Percentiles rank a stretch among this genome's conserved stretches.
Evolutionary conservation across 1,140 invertebrate genomes (phyloP).

Genomic region (Papilio polyxenes): DNA sequence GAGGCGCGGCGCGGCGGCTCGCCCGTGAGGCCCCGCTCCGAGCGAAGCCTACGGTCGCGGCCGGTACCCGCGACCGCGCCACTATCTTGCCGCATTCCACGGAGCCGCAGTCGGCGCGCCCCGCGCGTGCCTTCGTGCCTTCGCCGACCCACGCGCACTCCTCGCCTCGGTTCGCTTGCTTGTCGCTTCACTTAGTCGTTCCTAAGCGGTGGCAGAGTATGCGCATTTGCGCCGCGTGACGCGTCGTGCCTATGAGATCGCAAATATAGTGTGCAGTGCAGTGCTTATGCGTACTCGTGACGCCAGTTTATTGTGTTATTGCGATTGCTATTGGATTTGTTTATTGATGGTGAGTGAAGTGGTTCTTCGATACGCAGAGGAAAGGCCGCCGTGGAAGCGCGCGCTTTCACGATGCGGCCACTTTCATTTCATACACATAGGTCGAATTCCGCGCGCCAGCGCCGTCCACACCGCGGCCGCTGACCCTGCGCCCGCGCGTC

Average conservation of each 20-base stretch:
- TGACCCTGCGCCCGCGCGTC: constrained; percentile 76
- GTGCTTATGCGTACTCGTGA: constrained; percentile 76
- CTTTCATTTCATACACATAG: constrained; percentile 80
- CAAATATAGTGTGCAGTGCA: constrained; percentile 68
- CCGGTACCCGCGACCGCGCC: constrained; percentile 62
- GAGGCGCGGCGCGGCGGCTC: constrained; percentile 42
- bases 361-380: constrained; percentile 50
- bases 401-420: constrained; percentile 79
- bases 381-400: constrained; percentile 64
- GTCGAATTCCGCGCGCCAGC: constrained; percentile 76
- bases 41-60: constrained; percentile 56
- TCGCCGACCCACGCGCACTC: constrained; percentile 75
- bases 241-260: constrained; percentile 56
- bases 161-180: constrained; percentile 56
- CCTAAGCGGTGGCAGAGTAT: constrained; percentile 63
- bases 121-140: constrained; percentile 77
- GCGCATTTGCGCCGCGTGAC: constrained; percentile 54
- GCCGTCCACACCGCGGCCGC: constrained; percentile 73
- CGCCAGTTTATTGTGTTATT: constrained; percentile 64
- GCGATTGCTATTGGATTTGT: constrained; percentile 70
- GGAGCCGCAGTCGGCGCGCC: constrained; percentile 70
- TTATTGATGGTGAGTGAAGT: constrained; percentile 75
- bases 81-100: constrained; percentile 78
- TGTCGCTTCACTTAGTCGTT: constrained; percentile 63
- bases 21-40: constrained; percentile 47